Evolutionary conservation across 2,113 vertebrate species (phyloP).

Genomic region (Salvelinus namaycush): DNA sequence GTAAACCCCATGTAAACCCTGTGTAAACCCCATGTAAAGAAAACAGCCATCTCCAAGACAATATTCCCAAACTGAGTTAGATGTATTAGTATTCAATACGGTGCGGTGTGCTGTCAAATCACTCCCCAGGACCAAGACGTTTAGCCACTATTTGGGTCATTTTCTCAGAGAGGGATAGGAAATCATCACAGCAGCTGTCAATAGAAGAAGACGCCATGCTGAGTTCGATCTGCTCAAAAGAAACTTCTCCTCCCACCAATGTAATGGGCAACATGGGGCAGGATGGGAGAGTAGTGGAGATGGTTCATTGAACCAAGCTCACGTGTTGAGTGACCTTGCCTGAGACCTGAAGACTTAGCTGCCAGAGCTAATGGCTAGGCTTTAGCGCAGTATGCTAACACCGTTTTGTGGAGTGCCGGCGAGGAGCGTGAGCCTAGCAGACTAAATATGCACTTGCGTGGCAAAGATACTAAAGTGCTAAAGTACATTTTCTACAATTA

Average conservation of each 20-base stretch:
- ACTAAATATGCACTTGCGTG: background rate
- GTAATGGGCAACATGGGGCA: too few relatives aligned
- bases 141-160: slow-evolving; percentile 1
- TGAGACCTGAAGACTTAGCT: too few relatives aligned
- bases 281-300: too few relatives aligned
- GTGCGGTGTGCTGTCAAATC: background rate
- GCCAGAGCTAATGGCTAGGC: too few relatives aligned
- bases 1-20: too few relatives aligned
- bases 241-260: too few relatives aligned
- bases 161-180: background rate
- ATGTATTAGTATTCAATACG: background rate
- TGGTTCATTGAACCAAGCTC: too few relatives aligned
- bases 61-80: background rate
- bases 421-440: background rate
- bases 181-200: background rate
- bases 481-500: background rate
- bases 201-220: background rate
- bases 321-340: too few relatives aligned
- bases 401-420: too few relatives aligned
- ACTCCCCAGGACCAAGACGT: background rate
- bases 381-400: too few relatives aligned
- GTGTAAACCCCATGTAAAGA: too few relatives aligned
- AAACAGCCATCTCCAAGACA: background rate
- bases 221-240: background rate
- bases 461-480: background rate